Evolutionary conservation across 2,797 vertebrate species (phyloP), one percentile per base, ranked within the genome.

Genomic region (Ctenochaetus hawaiiensis): DNA sequence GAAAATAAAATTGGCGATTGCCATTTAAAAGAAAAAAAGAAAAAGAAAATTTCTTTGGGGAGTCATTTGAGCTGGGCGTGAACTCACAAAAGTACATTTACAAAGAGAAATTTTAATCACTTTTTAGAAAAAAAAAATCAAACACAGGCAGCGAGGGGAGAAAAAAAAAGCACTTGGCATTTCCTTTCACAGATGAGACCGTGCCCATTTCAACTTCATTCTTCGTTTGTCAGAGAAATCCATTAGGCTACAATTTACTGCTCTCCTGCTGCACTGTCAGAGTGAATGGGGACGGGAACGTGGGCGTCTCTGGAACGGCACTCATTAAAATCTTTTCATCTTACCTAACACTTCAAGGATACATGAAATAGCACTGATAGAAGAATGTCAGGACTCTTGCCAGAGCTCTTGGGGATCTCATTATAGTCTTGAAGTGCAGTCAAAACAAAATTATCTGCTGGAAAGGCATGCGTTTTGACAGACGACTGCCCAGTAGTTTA

Each of bases 301-400:
- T 39, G 39, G 39, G 39, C 10, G 39, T 39, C 39, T 84, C 57
- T 72, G 72, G 41, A 86, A 60, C 37, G 1, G 65, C 66, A 22
- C 78, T 88, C 86, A 90, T 90, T 89, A 90, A 84, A 89, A 78
- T 74, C 70, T 70, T 88, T 88, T 90, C 74, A 90, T 86, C 65
- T 80, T 83, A 84, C 74, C 81, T 48, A 73, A 86, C 66, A 76
- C 69, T 80, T 85, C 41, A 83, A 80, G 75, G 75, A 81, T 76
- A 49, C 51, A 71, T 63, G 44, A 81, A 89, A 72, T 43, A 73
- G 51, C 61, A 56, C 37, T 20, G 47, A 71, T 20, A 52, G 63
- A 48, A 68, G 59, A 72, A 82, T 75, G 66, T 66, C 68, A 57
- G 58, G 59, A 39, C 39, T 82, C 51, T 67, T 77, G 75, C 20